Percentiles rank a stretch among this genome's conserved stretches.
Conservation (phyloP, 2,888 invertebrate genomes). For the Lithosia quadra region DNA sequence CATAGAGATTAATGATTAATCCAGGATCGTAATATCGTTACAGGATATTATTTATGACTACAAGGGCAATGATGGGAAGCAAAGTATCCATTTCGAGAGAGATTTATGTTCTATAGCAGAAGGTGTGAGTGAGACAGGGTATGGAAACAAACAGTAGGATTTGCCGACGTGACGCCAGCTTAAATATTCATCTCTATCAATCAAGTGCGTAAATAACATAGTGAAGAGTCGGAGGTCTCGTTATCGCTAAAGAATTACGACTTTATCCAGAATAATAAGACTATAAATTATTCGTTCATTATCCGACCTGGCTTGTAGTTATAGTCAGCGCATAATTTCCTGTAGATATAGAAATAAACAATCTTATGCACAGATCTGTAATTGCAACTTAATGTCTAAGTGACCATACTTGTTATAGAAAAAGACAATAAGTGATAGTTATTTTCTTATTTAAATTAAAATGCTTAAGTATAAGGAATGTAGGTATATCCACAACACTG, state of each 20-base stretch:
- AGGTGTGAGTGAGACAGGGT: conserved; percentile 62
- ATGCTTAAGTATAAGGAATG: no score
- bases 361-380: not conserved
- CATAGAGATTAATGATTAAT: conserved; percentile 53
- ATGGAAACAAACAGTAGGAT: conserved; percentile 61
- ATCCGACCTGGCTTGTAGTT: conserved; percentile 40
- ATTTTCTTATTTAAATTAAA: no score
- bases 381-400: no score
- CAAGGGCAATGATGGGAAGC: conserved; percentile 59
- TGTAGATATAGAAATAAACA: conserved; percentile 40
- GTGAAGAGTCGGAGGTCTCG: conserved; percentile 67
- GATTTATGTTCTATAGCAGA: conserved; percentile 74
- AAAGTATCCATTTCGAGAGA: conserved; percentile 66
- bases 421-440: no score
- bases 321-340: conserved; percentile 37
- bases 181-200: conserved; percentile 79
- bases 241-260: conserved; percentile 67
- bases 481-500: no score
- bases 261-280: conserved; percentile 58
- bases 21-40: conserved; percentile 46
- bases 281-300: conserved; percentile 55
- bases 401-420: no score
- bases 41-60: conserved; percentile 60
- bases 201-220: conserved; percentile 73
- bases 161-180: conserved; percentile 64